Conservation (phyloP, 92 coral and sea anemone species). For the Micromussa lordhowensis region DNA sequence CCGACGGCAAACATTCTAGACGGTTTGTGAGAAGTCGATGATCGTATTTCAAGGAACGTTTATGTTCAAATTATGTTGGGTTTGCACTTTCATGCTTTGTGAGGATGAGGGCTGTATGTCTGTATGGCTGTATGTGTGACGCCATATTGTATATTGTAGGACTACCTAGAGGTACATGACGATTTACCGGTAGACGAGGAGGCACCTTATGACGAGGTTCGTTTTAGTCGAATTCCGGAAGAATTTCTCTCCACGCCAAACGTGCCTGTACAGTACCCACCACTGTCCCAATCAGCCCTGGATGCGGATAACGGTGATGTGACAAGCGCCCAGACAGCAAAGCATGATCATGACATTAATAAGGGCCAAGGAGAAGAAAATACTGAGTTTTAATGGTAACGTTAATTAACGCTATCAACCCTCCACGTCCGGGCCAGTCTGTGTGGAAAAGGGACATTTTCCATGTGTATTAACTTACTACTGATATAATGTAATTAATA, state of each 20-base stretch:
- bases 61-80: too few species aligned
- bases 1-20: too few species aligned
- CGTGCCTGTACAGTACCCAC: background rate
- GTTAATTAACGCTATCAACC: background rate
- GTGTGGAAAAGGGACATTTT: background rate
- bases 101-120: too few species aligned
- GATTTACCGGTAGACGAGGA: background rate
- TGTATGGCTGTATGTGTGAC: background rate
- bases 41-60: too few species aligned
- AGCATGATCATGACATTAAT: background rate
- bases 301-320: background rate
- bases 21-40: too few species aligned
- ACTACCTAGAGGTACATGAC: slow-evolving; percentile 5
- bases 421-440: background rate
- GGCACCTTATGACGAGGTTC: background rate
- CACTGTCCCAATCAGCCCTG: background rate
- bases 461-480: too few species aligned
- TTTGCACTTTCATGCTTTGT: too few species aligned
- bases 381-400: background rate
- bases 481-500: too few species aligned
- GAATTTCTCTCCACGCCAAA: slow-evolving; percentile 5
- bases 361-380: background rate
- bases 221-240: slow-evolving; percentile 8
- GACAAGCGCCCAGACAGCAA: background rate
- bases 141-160: background rate